phyloP scores from a whole-genome alignment of 1,140 invertebrate species.

The Physella acuta region DNA sequence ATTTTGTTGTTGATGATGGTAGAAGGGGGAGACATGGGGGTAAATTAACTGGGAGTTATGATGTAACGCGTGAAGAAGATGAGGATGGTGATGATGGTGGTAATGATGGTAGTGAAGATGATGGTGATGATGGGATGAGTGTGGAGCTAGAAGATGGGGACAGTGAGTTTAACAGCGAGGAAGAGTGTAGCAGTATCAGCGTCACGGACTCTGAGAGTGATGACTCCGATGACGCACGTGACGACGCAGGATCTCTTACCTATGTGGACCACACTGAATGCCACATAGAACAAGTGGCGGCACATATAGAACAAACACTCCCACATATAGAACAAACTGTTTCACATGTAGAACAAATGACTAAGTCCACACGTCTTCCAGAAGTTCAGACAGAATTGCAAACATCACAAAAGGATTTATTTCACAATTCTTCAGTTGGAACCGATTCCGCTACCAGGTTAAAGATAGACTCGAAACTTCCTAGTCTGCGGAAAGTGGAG shows the following conservation, averaged over 20 bases:
- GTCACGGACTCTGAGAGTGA: not conserved
- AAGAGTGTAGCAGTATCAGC: conserved; percentile 6
- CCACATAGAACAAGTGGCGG: not conserved
- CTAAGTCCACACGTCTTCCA: no score
- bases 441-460: no score
- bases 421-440: no score
- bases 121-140: not conserved
- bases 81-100: not conserved
- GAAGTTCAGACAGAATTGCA: no score
- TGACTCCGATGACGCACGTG: not conserved
- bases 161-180: not conserved
- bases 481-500: no score
- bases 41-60: not conserved
- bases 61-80: not conserved
- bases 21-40: not conserved
- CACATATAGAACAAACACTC: no score
- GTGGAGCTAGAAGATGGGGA: not conserved
- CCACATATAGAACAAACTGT: no score
- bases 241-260: no score
- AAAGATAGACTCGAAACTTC: no score
- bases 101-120: no score
- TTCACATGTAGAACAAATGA: no score
- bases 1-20: not conserved
- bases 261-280: not conserved
- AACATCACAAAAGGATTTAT: no score